Conservation (phyloP, 2,113 vertebrate species). For the Dasypus novemcinctus region DNA sequence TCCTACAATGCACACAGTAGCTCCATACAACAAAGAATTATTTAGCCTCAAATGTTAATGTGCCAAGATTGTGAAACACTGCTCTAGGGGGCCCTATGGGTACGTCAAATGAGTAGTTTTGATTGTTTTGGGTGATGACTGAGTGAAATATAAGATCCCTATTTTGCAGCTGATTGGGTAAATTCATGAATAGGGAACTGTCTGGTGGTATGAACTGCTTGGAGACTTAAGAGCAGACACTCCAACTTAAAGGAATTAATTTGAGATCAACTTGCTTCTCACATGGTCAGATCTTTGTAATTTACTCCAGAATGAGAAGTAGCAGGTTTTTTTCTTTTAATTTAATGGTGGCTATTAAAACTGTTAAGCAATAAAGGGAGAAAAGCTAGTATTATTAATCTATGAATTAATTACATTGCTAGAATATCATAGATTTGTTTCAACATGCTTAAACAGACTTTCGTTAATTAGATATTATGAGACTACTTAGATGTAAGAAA, state of each 20-base stretch:
- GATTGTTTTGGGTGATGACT: not conserved
- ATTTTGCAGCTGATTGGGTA: not conserved
- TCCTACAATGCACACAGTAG: not conserved
- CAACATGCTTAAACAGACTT: not conserved
- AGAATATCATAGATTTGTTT: not conserved
- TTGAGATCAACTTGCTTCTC: not conserved
- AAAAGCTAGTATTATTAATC: not conserved
- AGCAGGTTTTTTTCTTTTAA: not conserved
- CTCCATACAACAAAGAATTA: not conserved
- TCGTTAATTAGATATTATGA: not conserved
- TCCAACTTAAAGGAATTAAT: not conserved
- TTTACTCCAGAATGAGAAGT: not conserved
- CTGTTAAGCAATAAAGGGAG: not conserved
- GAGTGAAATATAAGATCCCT: not conserved
- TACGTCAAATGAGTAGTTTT: not conserved
- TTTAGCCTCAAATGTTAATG: not conserved
- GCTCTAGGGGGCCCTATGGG: accelerated
- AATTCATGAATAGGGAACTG: not conserved
- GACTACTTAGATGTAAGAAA: not conserved
- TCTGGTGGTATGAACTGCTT: not conserved
- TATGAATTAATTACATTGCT: not conserved
- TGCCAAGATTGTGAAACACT: not conserved
- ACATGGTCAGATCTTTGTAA: not conserved
- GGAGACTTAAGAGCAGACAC: not conserved
- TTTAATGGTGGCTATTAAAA: not conserved